Conservation (phyloP, 1,140 invertebrate species). For the Lepidurus arcticus region DNA sequence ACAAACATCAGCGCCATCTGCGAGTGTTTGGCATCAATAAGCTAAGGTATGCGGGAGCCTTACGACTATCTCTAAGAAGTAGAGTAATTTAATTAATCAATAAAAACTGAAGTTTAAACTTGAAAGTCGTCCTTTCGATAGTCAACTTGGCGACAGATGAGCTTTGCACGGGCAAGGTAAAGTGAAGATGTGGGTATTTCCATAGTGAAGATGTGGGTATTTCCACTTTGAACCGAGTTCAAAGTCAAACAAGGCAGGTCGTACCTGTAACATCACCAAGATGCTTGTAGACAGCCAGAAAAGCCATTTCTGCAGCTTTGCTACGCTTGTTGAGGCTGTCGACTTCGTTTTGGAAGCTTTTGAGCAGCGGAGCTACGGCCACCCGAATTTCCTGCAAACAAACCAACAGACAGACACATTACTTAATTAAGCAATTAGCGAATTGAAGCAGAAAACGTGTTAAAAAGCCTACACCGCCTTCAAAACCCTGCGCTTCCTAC, state of each 20-base stretch:
- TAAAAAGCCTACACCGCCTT: background rate
- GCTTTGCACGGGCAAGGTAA: background rate
- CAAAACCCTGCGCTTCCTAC: background rate
- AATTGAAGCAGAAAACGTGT: background rate
- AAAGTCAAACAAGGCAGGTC: constrained; percentile 22
- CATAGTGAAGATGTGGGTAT: background rate
- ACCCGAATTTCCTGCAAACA: constrained; percentile 49
- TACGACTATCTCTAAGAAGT: too few species aligned
- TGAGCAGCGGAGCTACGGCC: constrained; percentile 50
- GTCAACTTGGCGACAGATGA: background rate
- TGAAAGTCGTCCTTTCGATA: background rate
- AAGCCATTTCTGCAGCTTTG: constrained; percentile 52
- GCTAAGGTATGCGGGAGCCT: too few species aligned
- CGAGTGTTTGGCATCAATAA: too few species aligned
- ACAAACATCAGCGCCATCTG: too few species aligned
- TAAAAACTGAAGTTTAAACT: too few species aligned
- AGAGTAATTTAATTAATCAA: too few species aligned
- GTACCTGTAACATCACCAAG: constrained; percentile 52
- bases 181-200: background rate
- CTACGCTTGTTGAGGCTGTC: constrained; percentile 52
- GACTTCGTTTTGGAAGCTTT: constrained; percentile 53
- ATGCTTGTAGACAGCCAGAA: constrained; percentile 52
- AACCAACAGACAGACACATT: constrained; percentile 30
- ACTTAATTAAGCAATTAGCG: constrained; percentile 15
- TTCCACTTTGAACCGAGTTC: background rate